Conservation (phyloP, 2,113 vertebrate species). For the Formicarius rufipectus region DNA sequence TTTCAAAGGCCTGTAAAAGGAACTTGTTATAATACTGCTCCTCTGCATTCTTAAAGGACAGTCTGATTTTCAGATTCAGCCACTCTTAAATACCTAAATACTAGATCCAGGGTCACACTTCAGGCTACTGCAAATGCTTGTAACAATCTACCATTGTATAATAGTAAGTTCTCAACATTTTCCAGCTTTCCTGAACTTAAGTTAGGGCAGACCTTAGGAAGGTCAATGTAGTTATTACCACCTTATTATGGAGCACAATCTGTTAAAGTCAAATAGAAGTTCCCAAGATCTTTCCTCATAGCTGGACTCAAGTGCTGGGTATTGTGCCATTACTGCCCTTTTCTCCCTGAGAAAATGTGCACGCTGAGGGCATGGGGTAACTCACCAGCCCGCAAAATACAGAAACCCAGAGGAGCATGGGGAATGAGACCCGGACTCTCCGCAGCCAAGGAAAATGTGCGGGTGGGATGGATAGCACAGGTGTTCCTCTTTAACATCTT, state of each 20-base stretch:
- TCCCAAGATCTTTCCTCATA: not conserved
- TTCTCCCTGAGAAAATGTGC: accelerated
- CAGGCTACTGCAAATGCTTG: not conserved
- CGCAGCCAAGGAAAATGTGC: accelerated
- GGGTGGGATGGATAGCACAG: not conserved
- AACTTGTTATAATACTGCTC: not conserved
- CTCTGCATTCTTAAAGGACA: not conserved
- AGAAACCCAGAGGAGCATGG: not conserved
- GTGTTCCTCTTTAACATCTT: accelerated
- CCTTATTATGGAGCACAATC: not conserved
- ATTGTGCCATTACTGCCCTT: not conserved
- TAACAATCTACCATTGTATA: not conserved
- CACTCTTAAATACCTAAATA: not conserved
- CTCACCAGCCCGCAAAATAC: not conserved
- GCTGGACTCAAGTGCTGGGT: too few species aligned
- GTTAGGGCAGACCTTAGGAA: not conserved
- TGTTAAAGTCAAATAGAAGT: accelerated
- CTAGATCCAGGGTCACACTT: accelerated
- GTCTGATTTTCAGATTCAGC: not conserved
- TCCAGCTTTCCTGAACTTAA: not conserved
- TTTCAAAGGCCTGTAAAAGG: not conserved
- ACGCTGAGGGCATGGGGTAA: accelerated
- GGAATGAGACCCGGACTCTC: accelerated
- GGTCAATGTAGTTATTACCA: not conserved
- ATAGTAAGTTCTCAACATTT: not conserved